These are phyloP conservation scores for Crotalus viridis DNA, from an alignment of 2,113 vertebrate species.

Conservation along the genomic window DNA sequence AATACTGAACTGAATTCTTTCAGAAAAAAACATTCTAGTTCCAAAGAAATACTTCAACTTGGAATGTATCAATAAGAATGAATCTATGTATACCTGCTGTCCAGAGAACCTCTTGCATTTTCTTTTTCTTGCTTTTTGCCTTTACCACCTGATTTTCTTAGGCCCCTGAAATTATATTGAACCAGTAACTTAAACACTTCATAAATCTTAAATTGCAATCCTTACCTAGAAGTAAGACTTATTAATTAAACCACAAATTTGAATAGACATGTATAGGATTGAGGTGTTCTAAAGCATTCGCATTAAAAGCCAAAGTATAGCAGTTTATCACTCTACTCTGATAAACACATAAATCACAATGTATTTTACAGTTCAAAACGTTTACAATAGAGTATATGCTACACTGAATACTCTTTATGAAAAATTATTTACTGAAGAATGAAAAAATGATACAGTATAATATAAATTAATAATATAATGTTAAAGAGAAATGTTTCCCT, in stretches of 20 bases:
- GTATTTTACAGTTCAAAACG: not conserved
- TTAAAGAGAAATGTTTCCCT: not conserved
- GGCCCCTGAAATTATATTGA: constrained; percentile 72
- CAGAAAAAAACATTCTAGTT: not conserved
- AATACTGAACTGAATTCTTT: not conserved
- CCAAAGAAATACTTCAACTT: not conserved
- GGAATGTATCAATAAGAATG: not conserved
- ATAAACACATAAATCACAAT: not conserved
- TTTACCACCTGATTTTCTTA: constrained; percentile 89
- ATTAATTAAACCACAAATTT: not conserved
- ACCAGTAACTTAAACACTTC: not conserved
- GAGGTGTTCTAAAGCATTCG: not conserved
- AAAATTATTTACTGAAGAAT: not conserved
- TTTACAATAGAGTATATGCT: not conserved
- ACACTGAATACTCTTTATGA: not conserved
- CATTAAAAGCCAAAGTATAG: not conserved
- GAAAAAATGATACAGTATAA: not conserved
- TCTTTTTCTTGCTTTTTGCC: constrained; percentile 89
- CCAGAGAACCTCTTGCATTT: constrained; percentile 79
- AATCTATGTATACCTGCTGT: constrained; percentile 80
- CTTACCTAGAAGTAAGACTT: not conserved
- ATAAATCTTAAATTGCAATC: not conserved
- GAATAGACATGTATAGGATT: not conserved
- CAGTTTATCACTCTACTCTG: not conserved
- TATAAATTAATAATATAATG: not conserved